Conservation (phyloP, 1,140 invertebrate species). For the Bombyx mandarina region DNA sequence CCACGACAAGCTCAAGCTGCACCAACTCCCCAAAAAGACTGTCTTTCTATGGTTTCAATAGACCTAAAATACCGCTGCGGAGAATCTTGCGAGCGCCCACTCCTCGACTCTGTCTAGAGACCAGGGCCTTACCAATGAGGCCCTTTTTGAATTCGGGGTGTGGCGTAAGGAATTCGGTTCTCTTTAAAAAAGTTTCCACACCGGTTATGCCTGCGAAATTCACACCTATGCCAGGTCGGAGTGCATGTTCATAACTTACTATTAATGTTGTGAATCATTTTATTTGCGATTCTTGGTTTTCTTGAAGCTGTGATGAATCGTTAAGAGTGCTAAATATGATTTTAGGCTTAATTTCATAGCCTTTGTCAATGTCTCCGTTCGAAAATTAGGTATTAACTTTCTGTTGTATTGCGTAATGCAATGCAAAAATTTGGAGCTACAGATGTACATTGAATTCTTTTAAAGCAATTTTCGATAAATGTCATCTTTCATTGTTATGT, state of each 20-base stretch:
- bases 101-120: constrained; percentile 46
- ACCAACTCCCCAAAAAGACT: constrained; percentile 77
- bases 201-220: constrained; percentile 63
- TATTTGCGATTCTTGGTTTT: constrained; percentile 7
- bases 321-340: background rate
- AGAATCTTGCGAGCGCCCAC: constrained; percentile 43
- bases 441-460: too few relatives aligned
- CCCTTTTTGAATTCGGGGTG: constrained; percentile 35
- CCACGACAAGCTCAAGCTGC: constrained; percentile 76
- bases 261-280: constrained; percentile 31
- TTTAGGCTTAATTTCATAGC: too few relatives aligned
- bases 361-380: too few relatives aligned
- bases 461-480: too few relatives aligned
- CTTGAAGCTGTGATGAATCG: background rate
- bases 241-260: constrained; percentile 31
- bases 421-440: too few relatives aligned
- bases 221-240: constrained; percentile 53
- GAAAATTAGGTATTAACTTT: too few relatives aligned
- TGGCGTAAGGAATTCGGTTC: constrained; percentile 35
- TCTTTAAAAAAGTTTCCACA: constrained; percentile 46
- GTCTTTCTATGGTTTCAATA: constrained; percentile 69
- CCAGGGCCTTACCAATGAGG: constrained; percentile 31
- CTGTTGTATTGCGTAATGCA: too few relatives aligned
- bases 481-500: too few relatives aligned
- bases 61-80: constrained; percentile 52